Base-by-base conservation (phyloP, 2,888 invertebrate species). In the Lydus trimaculatus region DNA sequence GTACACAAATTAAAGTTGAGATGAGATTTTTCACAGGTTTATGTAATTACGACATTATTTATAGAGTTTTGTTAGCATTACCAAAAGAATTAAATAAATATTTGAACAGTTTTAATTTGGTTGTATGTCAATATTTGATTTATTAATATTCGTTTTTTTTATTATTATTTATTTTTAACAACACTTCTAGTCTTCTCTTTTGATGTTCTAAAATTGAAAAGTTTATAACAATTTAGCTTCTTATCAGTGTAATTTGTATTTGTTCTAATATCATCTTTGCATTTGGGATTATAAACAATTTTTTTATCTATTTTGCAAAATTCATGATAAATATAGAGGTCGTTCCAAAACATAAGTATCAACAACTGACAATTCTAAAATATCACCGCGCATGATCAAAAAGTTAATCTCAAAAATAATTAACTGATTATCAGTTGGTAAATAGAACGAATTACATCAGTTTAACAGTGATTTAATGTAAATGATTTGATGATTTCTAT, bases 71-170 rank as follows among this genome's bases (percentile, higher is more conserved):
- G 23, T 56, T 56, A n/a, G 28, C 15, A 56, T 25, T 56, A 56
- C 28, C 25, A 56, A 56, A 56, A 28, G 28, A 28, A 56, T 56
- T 56, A 52, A 52, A 52, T 52, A 52, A 52, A 52, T 56, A 56
- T 56, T 56, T 56, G 25, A 13, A 28, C 25, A 56, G 15, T 56
- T n/a, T 28, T 15, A 56, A 13, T 56, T 56, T 28, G 15, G 13
- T 56, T 56, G 1, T 23, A 28, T 56, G 15, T 25, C 25, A 25
- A 28, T 56, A 43, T 43, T 43, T 43, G 43, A 43, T 43, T 43
- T 43, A 39, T 39, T 15, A 39, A 39, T 39, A 39, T 39, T 56
- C n/a, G 28, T 28, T 28, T 28, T 28, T 3, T 28, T 2, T 28
- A 28, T 3, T 28, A 1, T 7, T 25, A 15, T 28, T 56, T 56